Conservation (phyloP, 2,888 invertebrate species). For the Opisthograptis luteolata region DNA sequence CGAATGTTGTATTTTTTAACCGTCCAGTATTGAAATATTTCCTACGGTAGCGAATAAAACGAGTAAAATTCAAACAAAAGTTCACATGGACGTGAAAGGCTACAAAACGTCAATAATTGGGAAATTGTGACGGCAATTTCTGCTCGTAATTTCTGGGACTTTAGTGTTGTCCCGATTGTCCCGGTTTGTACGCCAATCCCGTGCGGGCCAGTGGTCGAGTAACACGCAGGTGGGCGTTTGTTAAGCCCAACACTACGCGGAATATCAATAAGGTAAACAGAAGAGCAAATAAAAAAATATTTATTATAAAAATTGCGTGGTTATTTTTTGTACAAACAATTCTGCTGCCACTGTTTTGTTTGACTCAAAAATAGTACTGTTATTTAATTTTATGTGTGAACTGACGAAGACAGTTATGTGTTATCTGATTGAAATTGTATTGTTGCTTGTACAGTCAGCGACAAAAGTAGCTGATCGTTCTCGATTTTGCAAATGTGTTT, state of each 20-base stretch:
- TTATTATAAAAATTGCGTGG: conserved; percentile 1
- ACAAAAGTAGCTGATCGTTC: too few species aligned
- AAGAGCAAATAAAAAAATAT: background rate
- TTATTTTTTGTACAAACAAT: background rate
- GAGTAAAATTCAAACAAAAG: conserved; percentile 18
- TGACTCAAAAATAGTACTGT: background rate
- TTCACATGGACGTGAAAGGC: conserved; percentile 17
- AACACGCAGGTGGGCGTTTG: conserved; percentile 33
- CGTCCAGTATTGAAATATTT: conserved; percentile 10
- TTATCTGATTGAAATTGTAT: too few species aligned
- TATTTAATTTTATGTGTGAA: too few species aligned
- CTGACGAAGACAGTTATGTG: too few species aligned
- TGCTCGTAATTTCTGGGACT: conserved; percentile 19
- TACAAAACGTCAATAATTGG: conserved; percentile 37
- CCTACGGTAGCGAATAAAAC: conserved; percentile 17
- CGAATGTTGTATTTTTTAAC: conserved; percentile 5
- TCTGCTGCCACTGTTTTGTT: background rate
- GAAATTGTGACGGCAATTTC: conserved; percentile 35
- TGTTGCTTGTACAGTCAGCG: too few species aligned
- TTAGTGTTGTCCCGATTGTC: conserved; percentile 18
- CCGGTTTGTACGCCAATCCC: conserved; percentile 27
- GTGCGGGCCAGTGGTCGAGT: conserved; percentile 29
- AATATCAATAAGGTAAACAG: conserved; percentile 5
- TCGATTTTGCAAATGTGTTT: too few species aligned
- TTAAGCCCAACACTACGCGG: conserved; percentile 30